These are phyloP conservation scores for Ahaetulla prasina DNA, from an alignment of 2,113 vertebrate species.

Conservation along the genomic window DNA sequence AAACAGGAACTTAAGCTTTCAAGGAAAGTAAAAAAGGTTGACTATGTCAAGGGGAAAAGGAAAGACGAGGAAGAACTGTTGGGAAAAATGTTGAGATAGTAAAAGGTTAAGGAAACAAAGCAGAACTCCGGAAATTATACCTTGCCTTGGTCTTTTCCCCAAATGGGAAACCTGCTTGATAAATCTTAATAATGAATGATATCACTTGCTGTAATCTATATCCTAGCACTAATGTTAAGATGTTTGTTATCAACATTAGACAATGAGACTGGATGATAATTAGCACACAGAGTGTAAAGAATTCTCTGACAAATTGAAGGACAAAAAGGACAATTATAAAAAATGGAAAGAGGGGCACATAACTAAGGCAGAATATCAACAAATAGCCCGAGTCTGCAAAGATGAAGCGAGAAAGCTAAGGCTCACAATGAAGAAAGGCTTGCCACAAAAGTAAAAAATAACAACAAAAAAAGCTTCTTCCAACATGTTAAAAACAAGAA, in stretches of 20 bases:
- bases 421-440: too few species aligned
- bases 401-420: too few species aligned
- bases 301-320: too few species aligned
- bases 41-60: background rate
- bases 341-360: too few species aligned
- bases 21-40: background rate
- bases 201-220: background rate
- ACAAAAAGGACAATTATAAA: too few species aligned
- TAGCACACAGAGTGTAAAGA: background rate
- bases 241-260: background rate
- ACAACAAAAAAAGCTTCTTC: too few species aligned
- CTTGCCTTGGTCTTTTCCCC: background rate
- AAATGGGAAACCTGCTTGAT: background rate
- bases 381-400: too few species aligned
- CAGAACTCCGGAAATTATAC: background rate
- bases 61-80: background rate
- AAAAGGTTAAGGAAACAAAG: background rate
- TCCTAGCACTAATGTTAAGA: background rate
- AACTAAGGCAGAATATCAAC: too few species aligned
- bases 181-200: background rate
- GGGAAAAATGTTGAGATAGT: background rate
- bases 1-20: background rate
- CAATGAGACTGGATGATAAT: background rate
- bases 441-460: too few species aligned
- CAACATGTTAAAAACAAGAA: too few species aligned